These are phyloP conservation scores for Aegotheles bennettii DNA, from an alignment of 2,113 vertebrate species.

Conservation along the genomic window DNA sequence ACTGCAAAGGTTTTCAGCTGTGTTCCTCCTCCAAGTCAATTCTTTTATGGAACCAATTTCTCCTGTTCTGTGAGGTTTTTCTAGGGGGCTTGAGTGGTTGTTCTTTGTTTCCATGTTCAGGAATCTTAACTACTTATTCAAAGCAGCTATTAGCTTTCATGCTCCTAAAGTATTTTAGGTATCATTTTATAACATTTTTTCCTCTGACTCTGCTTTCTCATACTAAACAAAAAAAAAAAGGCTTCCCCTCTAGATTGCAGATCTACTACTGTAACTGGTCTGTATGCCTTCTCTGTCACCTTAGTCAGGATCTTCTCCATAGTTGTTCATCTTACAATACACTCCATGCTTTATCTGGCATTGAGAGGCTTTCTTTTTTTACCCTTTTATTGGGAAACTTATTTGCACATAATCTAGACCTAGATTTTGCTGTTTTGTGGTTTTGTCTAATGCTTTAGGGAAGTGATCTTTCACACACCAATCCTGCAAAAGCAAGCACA, in stretches of 20 bases:
- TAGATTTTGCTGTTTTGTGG: background rate
- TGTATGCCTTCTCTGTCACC: background rate
- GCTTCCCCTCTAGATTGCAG: background rate
- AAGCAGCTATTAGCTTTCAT: background rate
- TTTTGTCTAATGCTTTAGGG: background rate
- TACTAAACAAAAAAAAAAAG: background rate
- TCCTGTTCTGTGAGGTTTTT: background rate
- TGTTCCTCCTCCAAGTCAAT: background rate
- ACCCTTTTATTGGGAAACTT: background rate
- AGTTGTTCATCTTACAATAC: background rate
- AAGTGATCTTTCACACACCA: background rate
- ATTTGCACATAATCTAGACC: background rate
- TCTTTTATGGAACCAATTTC: background rate
- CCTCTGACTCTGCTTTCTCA: background rate
- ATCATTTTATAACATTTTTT: background rate
- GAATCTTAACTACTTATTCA: background rate
- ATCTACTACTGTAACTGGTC: background rate
- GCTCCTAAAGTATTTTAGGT: background rate
- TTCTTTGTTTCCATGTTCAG: background rate
- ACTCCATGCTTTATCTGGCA: background rate
- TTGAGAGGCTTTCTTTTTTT: background rate
- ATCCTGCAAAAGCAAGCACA: background rate
- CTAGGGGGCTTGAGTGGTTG: rapidly evolving
- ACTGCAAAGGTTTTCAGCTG: background rate
- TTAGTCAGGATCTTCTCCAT: background rate